These are phyloP conservation scores for Periophthalmus modestus DNA, from an alignment of 2,113 vertebrate genomes.

Conservation along the genomic window DNA sequence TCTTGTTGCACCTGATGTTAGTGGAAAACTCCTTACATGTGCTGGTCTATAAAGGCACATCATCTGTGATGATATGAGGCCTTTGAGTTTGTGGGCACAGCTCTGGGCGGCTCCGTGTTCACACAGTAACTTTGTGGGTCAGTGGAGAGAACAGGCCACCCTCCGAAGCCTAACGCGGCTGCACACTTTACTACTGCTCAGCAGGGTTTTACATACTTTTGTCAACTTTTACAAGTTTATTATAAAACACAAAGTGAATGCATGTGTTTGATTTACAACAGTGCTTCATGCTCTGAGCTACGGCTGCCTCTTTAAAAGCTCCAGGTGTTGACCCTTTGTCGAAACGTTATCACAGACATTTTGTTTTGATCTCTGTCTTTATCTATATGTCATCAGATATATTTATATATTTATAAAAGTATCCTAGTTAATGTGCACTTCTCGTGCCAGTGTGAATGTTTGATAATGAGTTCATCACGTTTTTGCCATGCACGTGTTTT, in stretches of 20 bases:
- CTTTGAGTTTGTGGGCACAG: not conserved
- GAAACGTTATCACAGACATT: constrained; percentile 3
- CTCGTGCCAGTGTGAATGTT: too few relatives aligned
- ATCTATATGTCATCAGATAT: not conserved
- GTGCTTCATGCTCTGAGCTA: constrained; percentile 13
- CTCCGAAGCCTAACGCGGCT: not conserved
- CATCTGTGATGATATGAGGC: not conserved
- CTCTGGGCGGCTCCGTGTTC: constrained; percentile 8
- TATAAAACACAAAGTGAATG: constrained; percentile 36
- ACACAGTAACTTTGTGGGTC: not conserved
- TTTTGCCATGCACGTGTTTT: too few relatives aligned
- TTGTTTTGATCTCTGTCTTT: constrained; percentile 6
- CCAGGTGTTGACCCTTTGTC: constrained; percentile 25
- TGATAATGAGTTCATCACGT: too few relatives aligned
- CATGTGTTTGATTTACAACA: constrained; percentile 46
- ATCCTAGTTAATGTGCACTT: too few relatives aligned
- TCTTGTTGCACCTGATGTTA: not conserved
- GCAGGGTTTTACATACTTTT: constrained; percentile 44
- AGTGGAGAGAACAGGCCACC: constrained; percentile 9
- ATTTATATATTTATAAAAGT: not conserved
- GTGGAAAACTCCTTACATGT: not conserved
- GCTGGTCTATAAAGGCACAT: not conserved
- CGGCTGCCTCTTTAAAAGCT: not conserved
- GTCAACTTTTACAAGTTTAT: constrained; percentile 54
- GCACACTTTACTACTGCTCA: constrained; percentile 35